Conservation (phyloP, 1,140 invertebrate genomes). For the Drosophila insularis region DNA sequence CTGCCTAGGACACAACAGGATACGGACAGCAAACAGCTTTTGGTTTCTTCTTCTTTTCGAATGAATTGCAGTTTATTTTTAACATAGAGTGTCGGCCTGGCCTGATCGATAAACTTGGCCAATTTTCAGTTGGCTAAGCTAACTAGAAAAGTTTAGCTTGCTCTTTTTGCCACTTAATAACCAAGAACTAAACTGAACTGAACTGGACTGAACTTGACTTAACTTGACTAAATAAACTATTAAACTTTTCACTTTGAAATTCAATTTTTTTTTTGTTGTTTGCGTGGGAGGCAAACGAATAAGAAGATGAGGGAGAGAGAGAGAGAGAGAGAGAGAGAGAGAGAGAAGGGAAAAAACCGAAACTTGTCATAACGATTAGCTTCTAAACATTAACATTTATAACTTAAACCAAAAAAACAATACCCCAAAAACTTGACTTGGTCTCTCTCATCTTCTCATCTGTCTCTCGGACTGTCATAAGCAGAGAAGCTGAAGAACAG, state of each 20-base stretch:
- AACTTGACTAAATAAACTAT: conserved; percentile 2
- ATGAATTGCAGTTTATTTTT: conserved; percentile 66
- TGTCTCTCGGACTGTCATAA: conserved; percentile 10
- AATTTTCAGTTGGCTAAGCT: conserved; percentile 55
- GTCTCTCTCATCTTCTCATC: conserved; percentile 6
- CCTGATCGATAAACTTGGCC: conserved; percentile 71
- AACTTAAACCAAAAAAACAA: conserved; percentile 8
- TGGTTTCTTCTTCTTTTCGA: conserved; percentile 47
- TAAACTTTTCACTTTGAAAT: conserved; percentile 2
- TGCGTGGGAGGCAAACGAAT: neutral
- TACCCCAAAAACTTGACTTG: conserved; percentile 6
- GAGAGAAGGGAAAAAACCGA: neutral
- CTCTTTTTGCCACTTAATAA: neutral
- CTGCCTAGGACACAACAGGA: conserved; percentile 23
- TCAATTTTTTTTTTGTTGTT: neutral
- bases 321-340: too few relatives aligned
- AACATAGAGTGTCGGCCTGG: conserved; percentile 9
- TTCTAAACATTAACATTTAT: conserved; percentile 19
- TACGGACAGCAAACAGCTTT: conserved; percentile 23
- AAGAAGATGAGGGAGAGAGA: neutral
- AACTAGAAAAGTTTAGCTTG: conserved; percentile 65
- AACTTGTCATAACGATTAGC: conserved; percentile 13
- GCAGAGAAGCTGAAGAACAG: conserved; percentile 11
- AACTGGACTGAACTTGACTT: neutral
- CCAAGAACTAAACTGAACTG: neutral